Conservation (phyloP, 2,888 invertebrate genomes). For the Papilio protenor region DNA sequence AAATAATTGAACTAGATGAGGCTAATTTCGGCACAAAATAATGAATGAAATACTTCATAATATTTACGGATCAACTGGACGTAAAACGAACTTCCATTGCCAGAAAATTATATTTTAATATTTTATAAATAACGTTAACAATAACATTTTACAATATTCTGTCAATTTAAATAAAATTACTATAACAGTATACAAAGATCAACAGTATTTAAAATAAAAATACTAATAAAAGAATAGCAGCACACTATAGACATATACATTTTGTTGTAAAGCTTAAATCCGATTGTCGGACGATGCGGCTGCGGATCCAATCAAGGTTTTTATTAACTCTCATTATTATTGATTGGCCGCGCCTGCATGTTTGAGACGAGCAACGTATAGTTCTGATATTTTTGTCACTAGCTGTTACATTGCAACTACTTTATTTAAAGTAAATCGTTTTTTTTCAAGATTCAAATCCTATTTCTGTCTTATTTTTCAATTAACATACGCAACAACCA, state of each 20-base stretch:
- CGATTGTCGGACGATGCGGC: conserved; percentile 60
- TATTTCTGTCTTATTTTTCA: background rate
- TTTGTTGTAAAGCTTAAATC: conserved; percentile 66
- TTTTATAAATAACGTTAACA: background rate
- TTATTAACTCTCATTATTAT: conserved; percentile 76
- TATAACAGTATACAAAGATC: background rate
- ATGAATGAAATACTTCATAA: background rate
- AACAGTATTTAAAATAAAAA: conserved; percentile 22
- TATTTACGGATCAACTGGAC: background rate
- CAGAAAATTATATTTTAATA: background rate
- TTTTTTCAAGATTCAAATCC: background rate
- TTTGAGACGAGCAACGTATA: conserved; percentile 44
- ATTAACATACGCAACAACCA: too few species aligned
- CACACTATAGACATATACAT: conserved; percentile 46
- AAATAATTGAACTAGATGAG: background rate
- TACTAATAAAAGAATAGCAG: conserved; percentile 36
- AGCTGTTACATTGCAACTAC: background rate
- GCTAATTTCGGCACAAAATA: background rate
- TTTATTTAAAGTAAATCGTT: background rate
- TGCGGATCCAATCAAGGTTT: conserved; percentile 70
- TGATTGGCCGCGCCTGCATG: conserved; percentile 60
- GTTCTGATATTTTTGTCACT: conserved; percentile 29
- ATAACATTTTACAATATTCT: background rate
- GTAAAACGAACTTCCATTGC: background rate
- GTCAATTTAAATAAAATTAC: background rate